Percentiles rank a stretch among this genome's conserved stretches.
Evolutionary conservation across 2,888 invertebrate genomes (phyloP).

Genomic region (Parnassius orleans): DNA sequence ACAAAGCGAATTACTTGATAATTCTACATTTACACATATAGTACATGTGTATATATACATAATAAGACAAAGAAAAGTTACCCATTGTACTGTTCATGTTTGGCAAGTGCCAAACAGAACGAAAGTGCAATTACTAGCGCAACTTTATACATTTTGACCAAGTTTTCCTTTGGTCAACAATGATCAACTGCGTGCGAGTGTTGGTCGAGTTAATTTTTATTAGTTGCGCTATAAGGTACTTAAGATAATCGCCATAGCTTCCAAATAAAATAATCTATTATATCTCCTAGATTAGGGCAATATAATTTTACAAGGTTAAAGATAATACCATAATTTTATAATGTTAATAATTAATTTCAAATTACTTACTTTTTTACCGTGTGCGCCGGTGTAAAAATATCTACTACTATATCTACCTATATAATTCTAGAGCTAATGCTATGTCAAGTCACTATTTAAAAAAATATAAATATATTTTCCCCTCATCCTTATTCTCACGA

Average conservation of each 20-base stretch:
- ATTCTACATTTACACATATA: too few relatives aligned
- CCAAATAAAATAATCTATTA: neutral
- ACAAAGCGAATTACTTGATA: too few relatives aligned
- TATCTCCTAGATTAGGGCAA: neutral
- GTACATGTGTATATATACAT: too few relatives aligned
- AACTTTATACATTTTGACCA: constrained; percentile 34
- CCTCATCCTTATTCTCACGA: too few relatives aligned
- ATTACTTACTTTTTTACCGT: too few relatives aligned
- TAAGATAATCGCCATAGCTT: neutral
- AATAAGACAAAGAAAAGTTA: constrained; percentile 35
- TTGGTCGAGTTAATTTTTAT: neutral
- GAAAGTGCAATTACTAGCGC: constrained; percentile 40
- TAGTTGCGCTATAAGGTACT: neutral
- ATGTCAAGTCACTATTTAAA: too few relatives aligned
- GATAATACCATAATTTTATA: neutral
- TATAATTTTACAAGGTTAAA: constrained; percentile 1
- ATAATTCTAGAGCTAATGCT: too few relatives aligned
- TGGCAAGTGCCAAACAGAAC: constrained; percentile 45
- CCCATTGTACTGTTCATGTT: constrained; percentile 62
- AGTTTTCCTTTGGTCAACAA: neutral
- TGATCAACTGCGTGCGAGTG: constrained; percentile 1
- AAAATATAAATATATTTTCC: too few relatives aligned
- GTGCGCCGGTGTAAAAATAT: too few relatives aligned
- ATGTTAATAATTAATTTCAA: neutral
- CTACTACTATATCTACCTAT: too few relatives aligned